Base-by-base conservation (phyloP, 2,888 invertebrate genomes). In the Drosophila heteroneura region DNA sequence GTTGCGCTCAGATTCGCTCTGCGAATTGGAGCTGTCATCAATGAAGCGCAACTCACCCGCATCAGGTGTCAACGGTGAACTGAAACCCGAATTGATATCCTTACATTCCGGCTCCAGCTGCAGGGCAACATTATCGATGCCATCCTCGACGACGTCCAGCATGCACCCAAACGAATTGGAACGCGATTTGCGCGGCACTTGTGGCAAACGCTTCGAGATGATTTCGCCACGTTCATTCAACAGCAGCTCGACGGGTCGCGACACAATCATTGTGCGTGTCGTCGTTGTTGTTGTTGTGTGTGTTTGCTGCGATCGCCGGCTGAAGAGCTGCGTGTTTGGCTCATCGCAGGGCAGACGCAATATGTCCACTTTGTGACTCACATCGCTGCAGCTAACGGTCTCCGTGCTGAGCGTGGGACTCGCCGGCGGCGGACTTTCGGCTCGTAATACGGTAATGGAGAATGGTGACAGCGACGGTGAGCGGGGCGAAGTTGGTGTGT, bases 131-230 rank as follows among this genome's bases (percentile, higher is more conserved):
- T 85, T 75, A 52, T 76, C 73, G 39, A 70, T 57, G 63, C 82
- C 76, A 12, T 30, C 64, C 62, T 71, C 74, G 32, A 66, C 74
- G 0, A 86, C 87, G 54, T 93, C 92, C 52, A 93, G 75, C 73
- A 93, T 90, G 79, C 92, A 92, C 41, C 89, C 93, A 9, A 93
- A 70, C 32, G 93, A 93, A 70, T 84, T 93, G 39, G 93, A 92
- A 32, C 93, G 93, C 3, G 81, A 53, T 5, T 83, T 85, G n/a
- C 87, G 82, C 3, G 78, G 82, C 53, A 64, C 68, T 51, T 70
- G 81, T 22, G 79, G 73, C 19, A 79, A 71, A 19, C 90, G 79
- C 28, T 81, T 75, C 5, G 91, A 79, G 28, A 93, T 85, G 28
- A 93, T 89, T 67, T 92, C 92, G 14, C 93, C 93, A 19, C 74